Base-by-base conservation (phyloP, 1,140 invertebrate genomes). In the Macrobrachium rosenbergii region DNA sequence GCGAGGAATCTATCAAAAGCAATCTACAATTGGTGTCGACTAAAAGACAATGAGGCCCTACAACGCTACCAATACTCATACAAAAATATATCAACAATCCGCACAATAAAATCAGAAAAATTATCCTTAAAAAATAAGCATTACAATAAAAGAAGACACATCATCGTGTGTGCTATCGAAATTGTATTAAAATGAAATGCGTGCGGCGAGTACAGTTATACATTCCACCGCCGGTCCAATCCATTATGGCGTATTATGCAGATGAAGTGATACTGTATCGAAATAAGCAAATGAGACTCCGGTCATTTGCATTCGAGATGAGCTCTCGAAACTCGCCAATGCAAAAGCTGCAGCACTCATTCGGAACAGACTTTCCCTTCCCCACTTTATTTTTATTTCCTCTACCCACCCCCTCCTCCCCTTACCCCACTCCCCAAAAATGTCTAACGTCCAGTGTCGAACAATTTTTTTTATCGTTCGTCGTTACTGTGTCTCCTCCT, bases 101-200 rank as follows among this genome's bases (percentile, higher is more conserved):
- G 12, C 0, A 10, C 2, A 8, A 52, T 52, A 5, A 52, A 52
- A 52, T 52, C 6, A 10, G 7, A 8, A 10, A 52, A 52, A 52
- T 21, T 21, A 77, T 77, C n/a, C 21, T 73, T 17, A 28, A 21
- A 37, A 73, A 17, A 23, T 21, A 7, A 43, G 23, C 3, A 45
- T 52, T 52, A 17, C 5, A 19, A 23, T 37, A 75, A 75, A 37
- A 23, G 28, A 23, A 72, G 6, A 69, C 69, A 72, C 69, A 28
- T 12, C 23, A 23, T 28, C 21, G 43, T 37, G n/a, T 28, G 14
- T 21, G 52, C 8, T 77, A 77, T 77, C 45, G 45, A 77, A 77
- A 77, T 59, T n/a, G 59, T 43, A 59, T 77, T 23, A 58, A 77
- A 77, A 77, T 77, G 14, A 77, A 77, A 52, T 52, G 52, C 59